Evolutionary conservation across 2,888 invertebrate genomes (phyloP).

Genomic region (Pristionchus entomophagus): DNA sequence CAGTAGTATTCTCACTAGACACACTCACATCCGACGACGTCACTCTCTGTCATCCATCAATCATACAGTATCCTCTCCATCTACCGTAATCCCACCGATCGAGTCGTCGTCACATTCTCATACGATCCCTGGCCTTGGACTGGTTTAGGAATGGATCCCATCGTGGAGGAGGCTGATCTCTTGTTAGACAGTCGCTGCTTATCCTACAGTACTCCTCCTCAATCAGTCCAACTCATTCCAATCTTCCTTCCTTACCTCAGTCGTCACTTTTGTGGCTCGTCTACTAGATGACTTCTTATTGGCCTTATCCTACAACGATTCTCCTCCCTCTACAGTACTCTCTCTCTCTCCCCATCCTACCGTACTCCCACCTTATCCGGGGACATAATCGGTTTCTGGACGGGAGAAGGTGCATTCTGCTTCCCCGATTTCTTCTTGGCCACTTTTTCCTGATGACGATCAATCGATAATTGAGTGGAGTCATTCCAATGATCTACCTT

Average conservation of each 20-base stretch:
- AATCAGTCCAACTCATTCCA: no score
- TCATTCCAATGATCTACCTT: neutral
- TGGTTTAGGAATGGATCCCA: neutral
- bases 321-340: neutral
- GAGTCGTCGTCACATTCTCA: neutral
- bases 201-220: neutral
- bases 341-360: neutral
- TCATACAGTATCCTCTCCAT: neutral
- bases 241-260: neutral
- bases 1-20: neutral
- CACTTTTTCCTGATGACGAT: neutral
- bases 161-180: neutral
- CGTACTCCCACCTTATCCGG: constrained; percentile 5
- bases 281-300: neutral
- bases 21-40: neutral
- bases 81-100: neutral
- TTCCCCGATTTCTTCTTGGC: constrained; percentile 5
- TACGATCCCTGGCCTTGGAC: neutral
- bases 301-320: neutral
- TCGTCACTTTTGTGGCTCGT: neutral
- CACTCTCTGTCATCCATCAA: neutral
- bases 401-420: neutral
- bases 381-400: constrained; percentile 3
- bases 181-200: neutral
- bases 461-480: neutral